phyloP scores from a whole-genome alignment of 1,140 invertebrate species.

The Theocolax elegans region DNA sequence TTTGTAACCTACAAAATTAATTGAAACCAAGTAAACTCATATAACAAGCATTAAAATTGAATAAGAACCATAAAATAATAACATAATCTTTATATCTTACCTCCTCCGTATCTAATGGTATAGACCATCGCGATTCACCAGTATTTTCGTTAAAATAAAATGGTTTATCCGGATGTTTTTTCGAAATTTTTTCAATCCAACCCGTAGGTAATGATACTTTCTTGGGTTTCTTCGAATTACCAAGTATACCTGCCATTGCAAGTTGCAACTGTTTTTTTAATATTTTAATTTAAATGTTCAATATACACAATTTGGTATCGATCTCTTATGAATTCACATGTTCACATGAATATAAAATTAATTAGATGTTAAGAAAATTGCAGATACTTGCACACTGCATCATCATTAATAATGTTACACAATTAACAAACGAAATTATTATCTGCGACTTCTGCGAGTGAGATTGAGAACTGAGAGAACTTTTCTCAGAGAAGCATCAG shows the following conservation, averaged over 20 bases:
- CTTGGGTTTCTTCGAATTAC: not conserved
- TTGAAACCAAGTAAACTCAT: not conserved
- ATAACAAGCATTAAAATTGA: not conserved
- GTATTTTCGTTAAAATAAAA: slow-evolving; percentile 59
- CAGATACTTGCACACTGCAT: too few relatives aligned
- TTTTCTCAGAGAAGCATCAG: too few relatives aligned
- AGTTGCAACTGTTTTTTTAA: too few relatives aligned
- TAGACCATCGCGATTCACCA: slow-evolving; percentile 51
- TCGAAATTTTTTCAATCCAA: slow-evolving; percentile 53
- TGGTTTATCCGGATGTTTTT: slow-evolving; percentile 50
- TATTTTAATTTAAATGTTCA: not conserved
- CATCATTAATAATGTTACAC: too few relatives aligned
- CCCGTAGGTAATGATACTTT: slow-evolving; percentile 7
- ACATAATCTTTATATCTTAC: slow-evolving; percentile 21
- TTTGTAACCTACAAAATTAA: slow-evolving; percentile 25
- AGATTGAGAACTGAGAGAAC: too few relatives aligned
- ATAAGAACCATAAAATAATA: not conserved
- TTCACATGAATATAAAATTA: too few relatives aligned
- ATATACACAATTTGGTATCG: slow-evolving; percentile 1
- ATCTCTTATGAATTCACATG: not conserved
- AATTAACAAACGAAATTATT: too few relatives aligned
- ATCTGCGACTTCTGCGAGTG: too few relatives aligned
- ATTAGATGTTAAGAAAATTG: too few relatives aligned
- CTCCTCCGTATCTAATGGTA: slow-evolving; percentile 38
- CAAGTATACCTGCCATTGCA: slow-evolving; percentile 11